Conservation (phyloP, 2,888 invertebrate genomes). For the Ormyrus thymus region DNA sequence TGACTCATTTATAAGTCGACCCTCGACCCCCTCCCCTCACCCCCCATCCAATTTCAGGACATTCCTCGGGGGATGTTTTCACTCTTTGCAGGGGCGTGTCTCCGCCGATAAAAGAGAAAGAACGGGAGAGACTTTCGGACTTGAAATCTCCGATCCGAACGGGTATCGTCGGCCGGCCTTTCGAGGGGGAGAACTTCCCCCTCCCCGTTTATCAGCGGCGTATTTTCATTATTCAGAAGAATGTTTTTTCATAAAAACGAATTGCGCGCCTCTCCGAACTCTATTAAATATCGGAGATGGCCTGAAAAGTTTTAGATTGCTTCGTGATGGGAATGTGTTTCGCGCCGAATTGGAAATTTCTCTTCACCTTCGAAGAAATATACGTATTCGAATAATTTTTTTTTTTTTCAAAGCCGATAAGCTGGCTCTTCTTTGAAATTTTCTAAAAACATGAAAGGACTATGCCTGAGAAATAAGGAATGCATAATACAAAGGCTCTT, state of each 20-base stretch:
- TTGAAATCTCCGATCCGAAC: not conserved
- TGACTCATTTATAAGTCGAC: constrained; percentile 15
- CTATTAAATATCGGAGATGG: no score
- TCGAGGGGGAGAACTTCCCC: not conserved
- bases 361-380: no score
- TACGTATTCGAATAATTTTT: no score
- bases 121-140: not conserved
- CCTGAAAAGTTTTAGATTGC: no score
- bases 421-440: no score
- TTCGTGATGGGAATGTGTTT: no score
- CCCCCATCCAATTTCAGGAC: constrained; percentile 16
- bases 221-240: not conserved
- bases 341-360: no score
- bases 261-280: not conserved
- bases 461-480: no score
- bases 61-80: constrained; percentile 20
- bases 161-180: not conserved
- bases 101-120: constrained; percentile 4
- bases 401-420: no score
- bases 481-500: no score
- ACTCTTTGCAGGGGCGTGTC: constrained; percentile 19
- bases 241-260: not conserved
- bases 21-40: no score
- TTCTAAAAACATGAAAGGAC: no score
- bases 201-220: not conserved